Evolutionary conservation across 2,113 vertebrate genomes (phyloP).

Genomic region (Petroica traversi): DNA sequence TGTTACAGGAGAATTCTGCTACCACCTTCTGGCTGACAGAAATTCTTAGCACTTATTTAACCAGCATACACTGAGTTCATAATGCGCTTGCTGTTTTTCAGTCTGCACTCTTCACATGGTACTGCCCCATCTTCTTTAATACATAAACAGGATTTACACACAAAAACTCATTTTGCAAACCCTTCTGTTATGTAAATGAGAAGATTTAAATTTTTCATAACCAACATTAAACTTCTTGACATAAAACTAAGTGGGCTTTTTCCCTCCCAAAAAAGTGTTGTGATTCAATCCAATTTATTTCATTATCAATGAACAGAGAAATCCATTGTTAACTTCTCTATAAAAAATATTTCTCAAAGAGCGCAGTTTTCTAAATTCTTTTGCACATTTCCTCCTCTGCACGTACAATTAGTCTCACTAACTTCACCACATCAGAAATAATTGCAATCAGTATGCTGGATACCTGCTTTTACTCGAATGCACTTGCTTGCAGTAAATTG

Average conservation of each 20-base stretch:
- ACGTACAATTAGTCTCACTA: not conserved
- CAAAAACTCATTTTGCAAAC: not conserved
- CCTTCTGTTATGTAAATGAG: not conserved
- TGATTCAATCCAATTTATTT: not conserved
- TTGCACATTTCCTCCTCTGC: not conserved
- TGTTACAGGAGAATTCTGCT: conserved; percentile 61
- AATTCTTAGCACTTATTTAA: not conserved
- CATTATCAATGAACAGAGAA: not conserved
- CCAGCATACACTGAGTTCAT: not conserved
- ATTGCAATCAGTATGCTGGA: not conserved
- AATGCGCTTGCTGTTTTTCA: not conserved
- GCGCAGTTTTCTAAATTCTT: not conserved
- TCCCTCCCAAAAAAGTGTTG: not conserved
- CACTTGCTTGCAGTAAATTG: not conserved
- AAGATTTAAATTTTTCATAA: not conserved
- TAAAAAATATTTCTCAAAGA: not conserved
- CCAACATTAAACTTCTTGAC: not conserved
- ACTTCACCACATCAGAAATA: not conserved
- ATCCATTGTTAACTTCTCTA: not conserved
- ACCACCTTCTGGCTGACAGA: conserved; percentile 70
- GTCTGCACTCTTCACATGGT: not conserved
- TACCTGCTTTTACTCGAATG: not conserved
- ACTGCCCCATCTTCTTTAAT: not conserved
- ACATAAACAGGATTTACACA: not conserved
- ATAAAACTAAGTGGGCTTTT: not conserved